phyloP scores from a whole-genome alignment of 2,888 invertebrate genomes.

The Anthophora plumipes region DNA sequence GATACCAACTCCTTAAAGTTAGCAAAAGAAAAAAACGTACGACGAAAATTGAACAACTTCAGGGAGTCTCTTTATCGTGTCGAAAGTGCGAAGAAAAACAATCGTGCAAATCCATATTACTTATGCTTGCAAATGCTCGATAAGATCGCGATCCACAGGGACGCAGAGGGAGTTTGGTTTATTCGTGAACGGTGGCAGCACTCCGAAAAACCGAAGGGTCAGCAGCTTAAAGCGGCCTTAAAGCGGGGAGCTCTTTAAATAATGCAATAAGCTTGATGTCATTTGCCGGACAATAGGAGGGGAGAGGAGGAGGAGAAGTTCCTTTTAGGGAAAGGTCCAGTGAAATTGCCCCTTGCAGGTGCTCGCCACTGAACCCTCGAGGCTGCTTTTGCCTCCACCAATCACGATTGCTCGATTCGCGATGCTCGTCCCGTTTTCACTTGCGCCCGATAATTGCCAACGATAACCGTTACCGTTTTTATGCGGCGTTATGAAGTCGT shows the following conservation, averaged over 20 bases:
- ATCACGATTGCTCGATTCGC: constrained; percentile 62
- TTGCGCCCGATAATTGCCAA: constrained; percentile 43
- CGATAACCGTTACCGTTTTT: constrained; percentile 35
- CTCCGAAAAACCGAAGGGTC: constrained; percentile 70
- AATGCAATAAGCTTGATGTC: constrained; percentile 84
- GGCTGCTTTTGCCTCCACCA: constrained; percentile 40
- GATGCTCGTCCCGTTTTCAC: constrained; percentile 31
- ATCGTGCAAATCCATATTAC: neutral
- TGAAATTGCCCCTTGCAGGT: constrained; percentile 74
- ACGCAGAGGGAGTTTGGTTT: constrained; percentile 15
- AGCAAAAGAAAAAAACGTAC: too few relatives aligned
- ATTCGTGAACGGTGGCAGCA: constrained; percentile 46
- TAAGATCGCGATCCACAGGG: neutral
- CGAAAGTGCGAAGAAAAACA: neutral
- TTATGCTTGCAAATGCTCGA: constrained; percentile 17
- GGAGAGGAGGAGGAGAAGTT: constrained; percentile 42
- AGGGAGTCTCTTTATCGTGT: too few relatives aligned
- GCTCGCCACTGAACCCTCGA: constrained; percentile 63
- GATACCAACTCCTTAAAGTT: too few relatives aligned
- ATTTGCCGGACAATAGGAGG: constrained; percentile 82
- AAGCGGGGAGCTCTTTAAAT: constrained; percentile 82
- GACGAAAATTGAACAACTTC: too few relatives aligned
- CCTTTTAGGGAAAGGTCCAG: constrained; percentile 70
- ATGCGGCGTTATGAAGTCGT: neutral
- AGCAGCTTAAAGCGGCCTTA: constrained; percentile 70